Conservation (phyloP, 1,140 invertebrate species). For the roundworm (Caenorhabditis elegans) region WBcel235 BX284606.5:9361001-9361500, state of each 20-base stretch:
- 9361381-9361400: slow-evolving; percentile 13
- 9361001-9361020: too few relatives aligned
- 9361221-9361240: neutral
- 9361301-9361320: neutral
- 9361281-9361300: neutral
- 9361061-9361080: too few relatives aligned
- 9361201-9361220: too few relatives aligned
- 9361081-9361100: too few relatives aligned
- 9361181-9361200: too few relatives aligned
- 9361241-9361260: slow-evolving; percentile 4
- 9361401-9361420: slow-evolving; percentile 18
- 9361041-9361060: too few relatives aligned
- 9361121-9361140: too few relatives aligned
- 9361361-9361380: slow-evolving; percentile 16
- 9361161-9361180: too few relatives aligned
- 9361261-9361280: slow-evolving; percentile 1
- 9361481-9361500: slow-evolving; percentile 12
- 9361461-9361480: slow-evolving; percentile 10
- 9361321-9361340: slow-evolving; percentile 6
- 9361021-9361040: too few relatives aligned
- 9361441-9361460: neutral
- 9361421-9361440: neutral
- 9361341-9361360: neutral
- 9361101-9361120: too few relatives aligned
- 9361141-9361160: too few relatives aligned